A percentile compares a stretch with the other conserved stretches of the same genome.
phyloP scores from a whole-genome alignment of 2,113 vertebrate genomes.

The Neopipo cinnamomea region DNA sequence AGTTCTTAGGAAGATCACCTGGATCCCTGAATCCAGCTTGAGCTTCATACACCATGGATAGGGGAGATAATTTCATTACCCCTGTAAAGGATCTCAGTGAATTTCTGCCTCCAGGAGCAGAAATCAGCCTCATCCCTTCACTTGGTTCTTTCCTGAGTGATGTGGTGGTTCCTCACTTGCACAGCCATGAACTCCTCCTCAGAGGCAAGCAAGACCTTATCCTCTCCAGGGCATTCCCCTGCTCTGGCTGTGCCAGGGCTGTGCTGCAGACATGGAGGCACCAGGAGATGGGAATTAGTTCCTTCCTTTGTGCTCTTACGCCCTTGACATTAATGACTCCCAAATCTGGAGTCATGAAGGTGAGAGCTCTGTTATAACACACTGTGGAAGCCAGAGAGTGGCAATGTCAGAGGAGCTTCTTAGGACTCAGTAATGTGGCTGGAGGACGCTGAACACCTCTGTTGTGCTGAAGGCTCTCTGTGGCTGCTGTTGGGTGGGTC shows the following conservation, averaged over 20 bases:
- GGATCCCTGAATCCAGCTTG: not conserved
- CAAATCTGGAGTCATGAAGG: not conserved
- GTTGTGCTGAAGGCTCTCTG: not conserved
- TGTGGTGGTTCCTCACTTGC: not conserved
- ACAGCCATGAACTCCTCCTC: not conserved
- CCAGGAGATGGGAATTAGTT: not conserved
- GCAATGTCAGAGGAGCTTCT: not conserved
- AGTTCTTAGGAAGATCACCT: not conserved
- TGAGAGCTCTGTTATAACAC: not conserved
- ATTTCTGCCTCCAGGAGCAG: not conserved
- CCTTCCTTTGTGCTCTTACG: not conserved
- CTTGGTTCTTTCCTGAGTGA: not conserved
- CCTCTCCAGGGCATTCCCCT: not conserved
- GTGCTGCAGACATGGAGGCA: not conserved
- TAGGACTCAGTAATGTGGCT: not conserved
- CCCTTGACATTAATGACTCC: not conserved
- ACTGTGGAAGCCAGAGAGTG: not conserved
- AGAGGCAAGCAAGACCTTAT: not conserved
- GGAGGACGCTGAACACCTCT: not conserved
- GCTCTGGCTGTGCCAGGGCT: accelerated
- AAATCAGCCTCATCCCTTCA: not conserved
- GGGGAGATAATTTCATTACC: not conserved
- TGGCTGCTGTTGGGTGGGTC: not conserved
- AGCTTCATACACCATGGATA: accelerated
- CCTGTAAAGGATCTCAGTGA: not conserved